These are phyloP conservation scores for Clarias magur DNA, from an alignment of 2,113 vertebrate species.

Conservation along the genomic window DNA sequence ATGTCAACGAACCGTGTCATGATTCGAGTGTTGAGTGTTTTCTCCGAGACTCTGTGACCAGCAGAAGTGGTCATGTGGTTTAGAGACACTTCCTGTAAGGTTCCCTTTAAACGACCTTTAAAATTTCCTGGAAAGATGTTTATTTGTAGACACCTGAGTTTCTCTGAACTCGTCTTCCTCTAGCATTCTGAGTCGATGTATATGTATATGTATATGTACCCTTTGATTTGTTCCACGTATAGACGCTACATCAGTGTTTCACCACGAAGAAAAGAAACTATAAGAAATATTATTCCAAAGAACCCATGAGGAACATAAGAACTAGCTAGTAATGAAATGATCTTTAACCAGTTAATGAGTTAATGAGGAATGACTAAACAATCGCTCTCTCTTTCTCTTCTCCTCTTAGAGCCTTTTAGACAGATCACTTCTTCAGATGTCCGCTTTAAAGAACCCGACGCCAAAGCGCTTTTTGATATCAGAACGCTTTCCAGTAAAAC, in stretches of 20 bases:
- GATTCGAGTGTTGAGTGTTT: neutral
- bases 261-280: neutral
- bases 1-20: neutral
- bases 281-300: neutral
- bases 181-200: neutral
- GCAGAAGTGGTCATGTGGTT: conserved; percentile 3
- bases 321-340: too few relatives aligned
- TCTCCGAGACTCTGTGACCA: neutral
- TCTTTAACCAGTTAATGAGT: too few relatives aligned
- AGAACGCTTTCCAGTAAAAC: neutral
- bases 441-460: neutral
- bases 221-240: neutral
- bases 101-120: neutral
- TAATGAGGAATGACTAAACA: too few relatives aligned
- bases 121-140: conserved; percentile 10
- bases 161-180: conserved; percentile 17
- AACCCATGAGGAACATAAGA: neutral
- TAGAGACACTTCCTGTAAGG: conserved; percentile 7
- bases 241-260: neutral
- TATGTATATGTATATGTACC: too few relatives aligned
- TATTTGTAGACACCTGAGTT: conserved; percentile 3
- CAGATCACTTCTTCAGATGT: neutral
- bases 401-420: neutral
- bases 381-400: neutral
- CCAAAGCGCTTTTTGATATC: neutral